Conservation (phyloP, 2,888 invertebrate genomes). For the Holacanthella duospinosa region DNA sequence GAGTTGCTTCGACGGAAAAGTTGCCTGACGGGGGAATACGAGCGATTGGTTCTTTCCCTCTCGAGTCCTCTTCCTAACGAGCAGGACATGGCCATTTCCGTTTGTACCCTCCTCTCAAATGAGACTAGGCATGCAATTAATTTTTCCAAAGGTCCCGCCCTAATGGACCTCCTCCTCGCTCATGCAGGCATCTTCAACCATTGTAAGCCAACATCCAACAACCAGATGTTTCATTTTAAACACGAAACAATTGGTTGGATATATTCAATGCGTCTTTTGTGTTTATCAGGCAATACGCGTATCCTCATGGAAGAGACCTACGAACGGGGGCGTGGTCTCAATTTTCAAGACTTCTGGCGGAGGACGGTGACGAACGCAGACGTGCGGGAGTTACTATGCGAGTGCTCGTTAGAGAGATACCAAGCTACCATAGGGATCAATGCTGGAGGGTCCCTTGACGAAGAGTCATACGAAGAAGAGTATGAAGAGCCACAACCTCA, state of each 20-base stretch:
- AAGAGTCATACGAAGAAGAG: slow-evolving; percentile 18
- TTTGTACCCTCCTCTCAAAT: slow-evolving; percentile 87
- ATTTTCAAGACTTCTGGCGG: slow-evolving; percentile 33
- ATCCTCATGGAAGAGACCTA: slow-evolving; percentile 33
- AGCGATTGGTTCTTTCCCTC: slow-evolving; percentile 77
- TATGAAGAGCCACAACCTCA: not conserved
- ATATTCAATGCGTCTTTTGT: not conserved
- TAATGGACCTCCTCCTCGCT: slow-evolving; percentile 78
- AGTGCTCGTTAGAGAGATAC: slow-evolving; percentile 18
- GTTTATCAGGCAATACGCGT: slow-evolving; percentile 27
- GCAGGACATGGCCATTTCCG: slow-evolving; percentile 95
- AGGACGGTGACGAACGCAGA: slow-evolving; percentile 24
- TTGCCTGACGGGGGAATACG: no score
- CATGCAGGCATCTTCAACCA: slow-evolving; percentile 90
- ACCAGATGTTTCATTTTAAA: no score
- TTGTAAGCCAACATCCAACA: no score
- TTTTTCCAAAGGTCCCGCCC: slow-evolving; percentile 70
- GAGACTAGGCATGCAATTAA: slow-evolving; percentile 82
- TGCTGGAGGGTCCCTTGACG: slow-evolving; percentile 13
- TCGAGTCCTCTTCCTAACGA: slow-evolving; percentile 96
- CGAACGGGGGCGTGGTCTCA: slow-evolving; percentile 22
- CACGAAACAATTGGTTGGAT: no score
- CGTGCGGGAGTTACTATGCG: slow-evolving; percentile 31
- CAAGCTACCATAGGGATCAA: not conserved
- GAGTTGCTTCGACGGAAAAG: no score